These are phyloP conservation scores for Catocala fraxini DNA, from an alignment of 2,888 invertebrate genomes.

Conservation along the genomic window DNA sequence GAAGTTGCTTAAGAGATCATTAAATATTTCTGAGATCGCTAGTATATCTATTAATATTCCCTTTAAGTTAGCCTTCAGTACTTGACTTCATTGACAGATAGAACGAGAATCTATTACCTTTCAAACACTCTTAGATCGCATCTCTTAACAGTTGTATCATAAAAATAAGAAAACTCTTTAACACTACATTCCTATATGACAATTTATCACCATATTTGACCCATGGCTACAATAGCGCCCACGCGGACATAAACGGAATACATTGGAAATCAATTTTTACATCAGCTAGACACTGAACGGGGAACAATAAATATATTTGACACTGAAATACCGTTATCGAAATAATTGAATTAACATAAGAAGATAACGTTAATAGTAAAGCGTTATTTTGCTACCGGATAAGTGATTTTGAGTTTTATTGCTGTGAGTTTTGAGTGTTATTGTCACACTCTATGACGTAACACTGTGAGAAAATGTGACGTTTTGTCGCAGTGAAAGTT, in stretches of 20 bases:
- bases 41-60: neutral
- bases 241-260: constrained; percentile 64
- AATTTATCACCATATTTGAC: constrained; percentile 68
- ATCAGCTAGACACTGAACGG: constrained; percentile 20
- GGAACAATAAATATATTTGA: constrained; percentile 45
- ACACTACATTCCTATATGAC: constrained; percentile 57
- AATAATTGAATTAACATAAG: constrained; percentile 54
- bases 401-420: constrained; percentile 18
- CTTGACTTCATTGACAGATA: constrained; percentile 1
- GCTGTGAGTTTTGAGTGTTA: constrained; percentile 15
- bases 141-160: constrained; percentile 48
- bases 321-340: constrained; percentile 41
- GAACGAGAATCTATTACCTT: constrained; percentile 13
- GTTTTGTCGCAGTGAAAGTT: neutral
- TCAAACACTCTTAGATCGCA: constrained; percentile 15
- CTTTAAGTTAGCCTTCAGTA: neutral
- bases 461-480: neutral
- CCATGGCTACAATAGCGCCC: constrained; percentile 57
- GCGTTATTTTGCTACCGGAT: constrained; percentile 39
- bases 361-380: constrained; percentile 44
- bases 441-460: constrained; percentile 3
- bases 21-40: too few relatives aligned
- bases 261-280: constrained; percentile 73
- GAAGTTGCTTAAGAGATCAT: too few relatives aligned
- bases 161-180: constrained; percentile 53